Conservation (phyloP, 2,113 vertebrate species). For the Regulus satrapa region DNA sequence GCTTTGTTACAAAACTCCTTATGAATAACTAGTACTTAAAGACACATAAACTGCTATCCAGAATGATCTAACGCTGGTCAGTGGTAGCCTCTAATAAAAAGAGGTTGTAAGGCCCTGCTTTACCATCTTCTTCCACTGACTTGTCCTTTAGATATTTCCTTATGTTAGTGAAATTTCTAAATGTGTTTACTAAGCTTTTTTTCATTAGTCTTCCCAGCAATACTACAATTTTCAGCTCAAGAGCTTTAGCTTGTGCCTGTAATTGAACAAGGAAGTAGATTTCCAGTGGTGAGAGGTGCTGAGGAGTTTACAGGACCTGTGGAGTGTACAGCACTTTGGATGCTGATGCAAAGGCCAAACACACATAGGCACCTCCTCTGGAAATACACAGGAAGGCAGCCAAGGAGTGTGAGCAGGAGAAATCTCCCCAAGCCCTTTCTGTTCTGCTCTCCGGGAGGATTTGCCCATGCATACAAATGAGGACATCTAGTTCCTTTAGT, state of each 20-base stretch:
- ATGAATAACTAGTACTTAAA: background rate
- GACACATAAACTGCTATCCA: background rate
- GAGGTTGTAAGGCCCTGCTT: background rate
- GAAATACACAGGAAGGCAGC: background rate
- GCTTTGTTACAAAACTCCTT: background rate
- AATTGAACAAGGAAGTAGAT: background rate
- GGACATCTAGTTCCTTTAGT: background rate
- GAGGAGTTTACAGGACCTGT: background rate
- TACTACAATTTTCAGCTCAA: background rate
- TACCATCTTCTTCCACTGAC: background rate
- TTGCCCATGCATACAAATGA: background rate
- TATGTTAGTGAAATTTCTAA: background rate
- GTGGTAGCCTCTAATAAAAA: background rate
- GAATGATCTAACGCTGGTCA: background rate
- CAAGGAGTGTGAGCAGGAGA: background rate
- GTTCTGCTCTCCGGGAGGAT: background rate
- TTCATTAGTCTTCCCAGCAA: background rate
- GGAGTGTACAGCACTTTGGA: background rate
- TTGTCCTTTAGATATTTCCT: background rate
- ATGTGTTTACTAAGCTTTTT: background rate
- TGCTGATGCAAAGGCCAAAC: background rate
- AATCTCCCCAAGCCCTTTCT: background rate
- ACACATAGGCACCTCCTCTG: background rate
- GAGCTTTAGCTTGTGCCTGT: background rate
- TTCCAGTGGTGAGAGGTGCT: background rate